A percentile compares a stretch with the other conserved stretches of the same genome.
These are phyloP conservation scores for Monoplex corrugatus DNA, from an alignment of 2,888 invertebrate species.

Conservation along the genomic window DNA sequence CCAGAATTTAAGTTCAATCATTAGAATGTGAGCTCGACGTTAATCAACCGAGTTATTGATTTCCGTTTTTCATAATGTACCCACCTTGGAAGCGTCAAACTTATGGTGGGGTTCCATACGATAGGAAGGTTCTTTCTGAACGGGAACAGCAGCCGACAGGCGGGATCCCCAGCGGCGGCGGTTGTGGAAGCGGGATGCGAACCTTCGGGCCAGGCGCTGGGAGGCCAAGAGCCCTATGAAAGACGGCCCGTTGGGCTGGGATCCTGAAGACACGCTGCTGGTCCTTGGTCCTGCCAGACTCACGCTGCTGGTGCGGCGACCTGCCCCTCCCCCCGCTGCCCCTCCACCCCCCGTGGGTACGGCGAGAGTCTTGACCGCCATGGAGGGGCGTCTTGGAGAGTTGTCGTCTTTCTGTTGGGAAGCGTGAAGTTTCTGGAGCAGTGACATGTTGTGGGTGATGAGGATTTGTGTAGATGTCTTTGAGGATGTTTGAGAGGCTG, in stretches of 20 bases:
- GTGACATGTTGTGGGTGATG: background rate
- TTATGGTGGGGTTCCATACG: conserved; percentile 63
- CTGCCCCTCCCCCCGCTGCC: background rate
- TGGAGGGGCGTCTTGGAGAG: conserved; percentile 38
- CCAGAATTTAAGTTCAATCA: too few species aligned
- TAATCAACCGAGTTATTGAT: too few species aligned
- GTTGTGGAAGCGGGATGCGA: conserved; percentile 58
- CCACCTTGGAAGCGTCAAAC: conserved; percentile 18
- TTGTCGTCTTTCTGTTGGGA: background rate
- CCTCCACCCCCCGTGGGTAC: conserved; percentile 1
- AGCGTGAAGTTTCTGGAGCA: conserved; percentile 11
- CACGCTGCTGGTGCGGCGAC: conserved; percentile 27
- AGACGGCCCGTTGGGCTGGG: conserved; percentile 55
- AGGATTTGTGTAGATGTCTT: too few species aligned
- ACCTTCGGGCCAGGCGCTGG: conserved; percentile 66
- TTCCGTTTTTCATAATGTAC: too few species aligned
- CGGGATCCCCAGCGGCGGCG: conserved; percentile 52
- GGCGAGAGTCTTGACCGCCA: conserved; percentile 27
- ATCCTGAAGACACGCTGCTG: background rate
- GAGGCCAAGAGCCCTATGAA: conserved; percentile 67
- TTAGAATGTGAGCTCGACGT: too few species aligned
- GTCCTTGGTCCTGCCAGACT: background rate
- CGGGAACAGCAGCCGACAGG: conserved; percentile 50
- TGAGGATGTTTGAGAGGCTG: background rate
- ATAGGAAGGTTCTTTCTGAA: conserved; percentile 69